Evolutionary conservation across 2,888 invertebrate genomes (phyloP).

Genomic region (Lasioglossum calceatum): DNA sequence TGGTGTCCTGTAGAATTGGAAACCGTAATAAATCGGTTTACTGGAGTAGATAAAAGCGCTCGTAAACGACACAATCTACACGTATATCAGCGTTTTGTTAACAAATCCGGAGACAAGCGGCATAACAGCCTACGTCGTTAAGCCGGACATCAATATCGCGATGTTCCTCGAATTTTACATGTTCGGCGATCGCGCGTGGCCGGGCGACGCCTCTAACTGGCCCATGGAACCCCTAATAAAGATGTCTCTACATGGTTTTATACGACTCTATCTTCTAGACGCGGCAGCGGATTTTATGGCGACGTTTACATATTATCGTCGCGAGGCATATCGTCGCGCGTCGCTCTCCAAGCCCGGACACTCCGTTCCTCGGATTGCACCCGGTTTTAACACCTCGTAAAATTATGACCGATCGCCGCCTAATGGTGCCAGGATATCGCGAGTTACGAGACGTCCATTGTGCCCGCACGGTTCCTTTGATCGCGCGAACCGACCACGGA

Average conservation of each 20-base stretch:
- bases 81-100: constrained; percentile 43
- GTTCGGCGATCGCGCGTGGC: constrained; percentile 38
- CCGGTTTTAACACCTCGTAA: constrained; percentile 77
- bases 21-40: constrained; percentile 45
- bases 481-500: constrained; percentile 46
- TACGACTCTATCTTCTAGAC: constrained; percentile 67
- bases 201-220: constrained; percentile 60
- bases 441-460: constrained; percentile 64
- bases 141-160: constrained; percentile 41
- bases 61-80: constrained; percentile 32
- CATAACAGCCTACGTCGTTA: constrained; percentile 52
- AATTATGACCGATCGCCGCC: constrained; percentile 71
- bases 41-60: constrained; percentile 41
- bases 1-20: constrained; percentile 28
- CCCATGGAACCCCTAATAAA: constrained; percentile 68
- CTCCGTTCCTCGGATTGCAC: constrained; percentile 69
- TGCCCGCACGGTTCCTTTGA: constrained; percentile 60
- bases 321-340: constrained; percentile 52
- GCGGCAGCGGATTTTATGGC: constrained; percentile 70
- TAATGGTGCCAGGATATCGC: constrained; percentile 66
- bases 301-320: constrained; percentile 71
- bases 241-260: constrained; percentile 72
- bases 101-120: constrained; percentile 43
- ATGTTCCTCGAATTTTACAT: constrained; percentile 62
- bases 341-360: constrained; percentile 10